Conservation (phyloP, 2,113 vertebrate genomes). For the Trochalopteron elliotii region DNA sequence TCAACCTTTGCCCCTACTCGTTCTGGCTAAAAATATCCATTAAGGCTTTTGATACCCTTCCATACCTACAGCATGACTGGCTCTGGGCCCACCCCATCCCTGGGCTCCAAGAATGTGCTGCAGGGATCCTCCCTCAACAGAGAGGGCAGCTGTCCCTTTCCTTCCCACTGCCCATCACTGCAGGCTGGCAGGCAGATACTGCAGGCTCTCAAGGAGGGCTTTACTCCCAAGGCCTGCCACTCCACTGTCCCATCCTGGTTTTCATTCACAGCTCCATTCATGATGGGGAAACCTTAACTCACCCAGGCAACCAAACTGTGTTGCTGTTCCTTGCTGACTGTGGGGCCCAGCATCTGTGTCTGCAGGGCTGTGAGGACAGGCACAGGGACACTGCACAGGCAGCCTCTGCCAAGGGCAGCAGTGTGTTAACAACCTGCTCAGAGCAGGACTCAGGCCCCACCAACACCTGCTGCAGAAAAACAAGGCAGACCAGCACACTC, state of each 20-base stretch:
- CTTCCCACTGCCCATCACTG: neutral
- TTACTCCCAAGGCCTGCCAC: neutral
- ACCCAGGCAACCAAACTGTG: neutral
- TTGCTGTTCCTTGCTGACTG: neutral
- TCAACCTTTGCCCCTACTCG: neutral
- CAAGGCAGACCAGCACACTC: neutral
- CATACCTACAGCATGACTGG: neutral
- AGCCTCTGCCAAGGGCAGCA: neutral
- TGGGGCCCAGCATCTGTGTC: no score
- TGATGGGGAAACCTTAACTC: slow-evolving; percentile 2
- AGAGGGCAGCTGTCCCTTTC: slow-evolving; percentile 9
- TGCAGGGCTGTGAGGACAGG: neutral
- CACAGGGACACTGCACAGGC: rapidly evolving
- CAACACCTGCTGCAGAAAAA: neutral
- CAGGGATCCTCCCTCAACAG: neutral
- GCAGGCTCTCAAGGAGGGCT: neutral
- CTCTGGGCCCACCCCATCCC: neutral
- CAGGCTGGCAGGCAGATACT: neutral
- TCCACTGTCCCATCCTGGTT: neutral
- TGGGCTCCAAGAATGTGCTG: neutral
- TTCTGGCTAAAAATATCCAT: slow-evolving; percentile 11
- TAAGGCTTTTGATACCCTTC: neutral
- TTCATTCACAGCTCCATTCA: slow-evolving; percentile 22
- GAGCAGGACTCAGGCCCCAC: neutral
- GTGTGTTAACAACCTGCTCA: neutral